A percentile compares a stretch with the other conserved stretches of the same genome.
Conservation (phyloP, 2,888 invertebrate genomes). For the Rutpela maculata region DNA sequence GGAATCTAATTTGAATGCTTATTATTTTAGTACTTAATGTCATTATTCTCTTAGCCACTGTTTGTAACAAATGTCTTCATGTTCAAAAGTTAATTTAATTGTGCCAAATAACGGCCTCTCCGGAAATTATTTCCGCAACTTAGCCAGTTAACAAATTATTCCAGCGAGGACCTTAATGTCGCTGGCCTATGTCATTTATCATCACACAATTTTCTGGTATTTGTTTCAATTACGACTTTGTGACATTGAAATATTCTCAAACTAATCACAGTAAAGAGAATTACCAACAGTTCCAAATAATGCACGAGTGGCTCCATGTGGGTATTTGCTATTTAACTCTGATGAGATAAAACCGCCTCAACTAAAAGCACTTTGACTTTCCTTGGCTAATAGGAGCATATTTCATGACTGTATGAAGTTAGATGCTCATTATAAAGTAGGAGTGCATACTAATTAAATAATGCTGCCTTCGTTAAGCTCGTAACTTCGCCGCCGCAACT, state of each 20-base stretch:
- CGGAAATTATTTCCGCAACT: constrained; percentile 4
- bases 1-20: too few species aligned
- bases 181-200: constrained; percentile 1
- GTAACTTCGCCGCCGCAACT: constrained; percentile 1
- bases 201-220: constrained; percentile 12
- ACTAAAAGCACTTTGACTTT: constrained; percentile 57
- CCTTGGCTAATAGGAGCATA: constrained; percentile 49
- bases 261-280: constrained; percentile 10
- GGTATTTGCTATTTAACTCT: constrained; percentile 51
- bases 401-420: constrained; percentile 48
- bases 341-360: constrained; percentile 52
- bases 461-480: constrained; percentile 10
- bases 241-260: constrained; percentile 17
- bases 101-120: not conserved
- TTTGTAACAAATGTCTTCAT: not conserved
- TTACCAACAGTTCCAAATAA: constrained; percentile 32
- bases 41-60: too few species aligned
- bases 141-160: not conserved
- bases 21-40: too few species aligned
- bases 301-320: constrained; percentile 47
- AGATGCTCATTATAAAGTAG: constrained; percentile 50
- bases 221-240: not conserved
- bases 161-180: not conserved
- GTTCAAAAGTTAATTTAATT: not conserved
- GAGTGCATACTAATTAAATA: constrained; percentile 52